Evolutionary conservation across 1,140 invertebrate species (phyloP), one percentile per base, ranked within the genome.

Genomic region (Bombus confusus): DNA sequence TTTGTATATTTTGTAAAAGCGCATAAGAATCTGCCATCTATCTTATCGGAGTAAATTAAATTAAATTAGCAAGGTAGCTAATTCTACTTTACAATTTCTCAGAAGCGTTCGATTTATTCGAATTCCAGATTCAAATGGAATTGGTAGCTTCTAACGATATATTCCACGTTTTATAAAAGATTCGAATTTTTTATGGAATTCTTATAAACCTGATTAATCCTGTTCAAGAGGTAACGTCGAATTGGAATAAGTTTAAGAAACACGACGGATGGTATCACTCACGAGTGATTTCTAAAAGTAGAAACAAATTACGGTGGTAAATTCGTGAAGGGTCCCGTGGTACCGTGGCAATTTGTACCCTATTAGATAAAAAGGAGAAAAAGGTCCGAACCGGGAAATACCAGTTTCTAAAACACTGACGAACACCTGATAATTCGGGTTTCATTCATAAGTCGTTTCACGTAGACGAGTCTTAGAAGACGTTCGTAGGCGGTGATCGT

Each of bases 361-460:
- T 73, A 31, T 76, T 83, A 73, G 47, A 43, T 8, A 15, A 15
- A 43, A 62, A 18, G 52, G 59, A 39, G 43, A n/a, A 15, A 41
- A 59, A 52, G 34, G 25, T 9, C 3, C 3, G 2, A 47, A 74
- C 41, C 25, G 64, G 69, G 80, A 83, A 76, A 76, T 83, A 83
- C 80, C 80, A 76, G 62, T 83, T 76, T 76, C 72, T 52, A 28
- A 39, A 62, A 76, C 73, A 68, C 22, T 68, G 34, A 22, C 59
- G 57, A 3, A 12, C 71, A 2, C 57, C 31, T 39, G 64, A 43
- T 79, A 66, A 76, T 83, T 76, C 47, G 28, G 39, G 10, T 62
- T 76, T 52, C 80, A 83, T 83, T 83, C 80, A 83, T 64, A 64
- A 68, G 41, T 62, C 8, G 72, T 68, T 83, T 64, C 80, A 8